Evolutionary conservation across 2,888 invertebrate species (phyloP), one percentile per base, ranked within the genome.

Genomic region (Merodon equestris): DNA sequence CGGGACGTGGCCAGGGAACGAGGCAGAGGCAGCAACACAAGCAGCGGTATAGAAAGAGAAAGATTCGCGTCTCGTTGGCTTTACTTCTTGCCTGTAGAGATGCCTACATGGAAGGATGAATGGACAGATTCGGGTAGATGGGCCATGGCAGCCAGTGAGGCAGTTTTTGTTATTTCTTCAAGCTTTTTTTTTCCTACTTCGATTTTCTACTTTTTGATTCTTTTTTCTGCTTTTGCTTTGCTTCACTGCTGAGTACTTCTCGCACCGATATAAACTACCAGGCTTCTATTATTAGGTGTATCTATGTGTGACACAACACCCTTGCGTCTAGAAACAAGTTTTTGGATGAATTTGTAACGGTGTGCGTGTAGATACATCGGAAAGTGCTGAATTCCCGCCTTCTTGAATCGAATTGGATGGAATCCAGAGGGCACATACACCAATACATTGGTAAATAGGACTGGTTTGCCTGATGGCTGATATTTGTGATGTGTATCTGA

Each of bases 351-450:
- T 3, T 1, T 18, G 14, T 9, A 10, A 10, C 9, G 45, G 76
- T 66, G 14, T 66, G 27, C n/a, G 72, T 72, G 17, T 17, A 4
- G 13, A 60, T 45, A 47, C 27, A 53, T 38, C 17, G 40, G 12
- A 15, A 36, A 63, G 47, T 68, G 57, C 57, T 66, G 66, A 66
- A 81, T 74, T 14, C 74, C 74, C 81, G 77, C 81, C 81, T 70
- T 73, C 81, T 81, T 66, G 13, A 19, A 77, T 51, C 71, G 81
- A 81, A 77, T 81, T 81, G 81, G 81, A 61, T 68, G 48, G 47
- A 76, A 50, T 56, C 57, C 18, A 38, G 58, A 60, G 54, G 57
- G 63, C 42, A 68, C 53, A 61, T 14, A 63, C 51, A 27, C 27
- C 27, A 4, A 27, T 27, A 27, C 27, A 27, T 4, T 27, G 27